These are phyloP conservation scores for Chymomyza procnemis DNA, from an alignment of 2,888 invertebrate genomes.

Conservation along the genomic window DNA sequence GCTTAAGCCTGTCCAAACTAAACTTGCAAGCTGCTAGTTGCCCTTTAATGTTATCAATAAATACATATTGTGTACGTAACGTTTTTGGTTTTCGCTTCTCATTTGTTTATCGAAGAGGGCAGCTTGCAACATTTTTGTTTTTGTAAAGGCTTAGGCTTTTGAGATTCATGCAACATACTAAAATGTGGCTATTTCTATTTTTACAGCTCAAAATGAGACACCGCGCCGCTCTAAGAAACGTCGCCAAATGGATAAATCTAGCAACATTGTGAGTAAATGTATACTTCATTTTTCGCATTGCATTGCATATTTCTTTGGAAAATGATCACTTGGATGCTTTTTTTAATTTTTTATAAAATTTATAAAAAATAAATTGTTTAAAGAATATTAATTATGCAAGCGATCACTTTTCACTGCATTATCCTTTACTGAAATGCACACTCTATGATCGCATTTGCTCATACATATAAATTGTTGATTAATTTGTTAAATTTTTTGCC, in stretches of 20 bases:
- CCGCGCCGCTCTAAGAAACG: constrained; percentile 81
- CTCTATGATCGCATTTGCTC: background rate
- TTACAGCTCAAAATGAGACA: constrained; percentile 77
- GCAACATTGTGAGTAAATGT: constrained; percentile 82
- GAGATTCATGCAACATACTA: background rate
- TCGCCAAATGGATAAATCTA: constrained; percentile 82
- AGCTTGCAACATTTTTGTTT: background rate
- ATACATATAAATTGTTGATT: constrained; percentile 36
- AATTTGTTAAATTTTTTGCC: constrained; percentile 24
- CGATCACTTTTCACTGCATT: constrained; percentile 56
- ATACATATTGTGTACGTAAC: background rate
- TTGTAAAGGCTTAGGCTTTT: background rate
- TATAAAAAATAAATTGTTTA: constrained; percentile 3
- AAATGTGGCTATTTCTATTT: background rate
- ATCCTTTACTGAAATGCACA: constrained; percentile 22
- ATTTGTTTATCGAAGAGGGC: background rate
- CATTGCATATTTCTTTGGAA: constrained; percentile 45
- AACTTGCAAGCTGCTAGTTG: background rate
- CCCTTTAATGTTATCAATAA: background rate
- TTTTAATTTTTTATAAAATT: constrained; percentile 2
- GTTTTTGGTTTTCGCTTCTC: background rate
- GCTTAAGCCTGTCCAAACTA: constrained; percentile 10
- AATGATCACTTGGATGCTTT: constrained; percentile 44
- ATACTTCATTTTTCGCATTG: constrained; percentile 34
- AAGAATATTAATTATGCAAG: background rate